Conservation (phyloP, 2,113 vertebrate genomes). For the Epinephelus cyanopodus region DNA sequence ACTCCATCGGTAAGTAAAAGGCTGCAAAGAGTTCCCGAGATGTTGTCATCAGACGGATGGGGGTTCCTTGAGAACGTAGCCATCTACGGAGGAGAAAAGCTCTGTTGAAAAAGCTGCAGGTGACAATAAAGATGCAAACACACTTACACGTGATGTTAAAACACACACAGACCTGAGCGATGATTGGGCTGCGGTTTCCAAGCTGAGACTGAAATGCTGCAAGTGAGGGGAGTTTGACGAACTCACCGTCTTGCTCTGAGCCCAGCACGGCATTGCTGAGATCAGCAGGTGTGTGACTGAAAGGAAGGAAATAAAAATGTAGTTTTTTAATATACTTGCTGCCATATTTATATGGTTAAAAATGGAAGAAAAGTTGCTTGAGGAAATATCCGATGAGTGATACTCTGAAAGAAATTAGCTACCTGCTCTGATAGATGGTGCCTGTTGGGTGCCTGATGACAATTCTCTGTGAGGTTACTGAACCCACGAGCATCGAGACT, state of each 20-base stretch:
- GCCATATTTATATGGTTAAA: background rate
- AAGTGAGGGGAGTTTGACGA: slow-evolving; percentile 66
- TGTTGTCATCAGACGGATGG: slow-evolving; percentile 55
- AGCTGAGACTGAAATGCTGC: slow-evolving; percentile 38
- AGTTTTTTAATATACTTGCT: background rate
- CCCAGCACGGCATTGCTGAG: slow-evolving; percentile 62
- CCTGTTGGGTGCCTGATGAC: slow-evolving; percentile 55
- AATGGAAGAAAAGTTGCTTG: background rate
- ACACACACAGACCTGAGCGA: slow-evolving; percentile 77
- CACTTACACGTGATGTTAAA: background rate
- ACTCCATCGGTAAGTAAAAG: slow-evolving; percentile 53
- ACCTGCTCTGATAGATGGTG: slow-evolving; percentile 76
- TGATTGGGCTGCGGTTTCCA: background rate
- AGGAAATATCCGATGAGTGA: background rate
- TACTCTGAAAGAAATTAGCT: slow-evolving; percentile 28
- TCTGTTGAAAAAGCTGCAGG: background rate
- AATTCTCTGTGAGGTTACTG: rapidly evolving
- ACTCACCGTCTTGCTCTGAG: slow-evolving; percentile 19
- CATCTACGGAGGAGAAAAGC: slow-evolving; percentile 71
- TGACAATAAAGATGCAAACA: background rate
- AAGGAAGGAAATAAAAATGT: background rate
- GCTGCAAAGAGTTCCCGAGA: slow-evolving; percentile 79
- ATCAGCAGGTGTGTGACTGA: background rate
- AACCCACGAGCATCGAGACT: background rate
- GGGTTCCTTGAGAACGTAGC: slow-evolving; percentile 78